Conservation (phyloP, 2,113 vertebrate species). For the Gavia stellata region DNA sequence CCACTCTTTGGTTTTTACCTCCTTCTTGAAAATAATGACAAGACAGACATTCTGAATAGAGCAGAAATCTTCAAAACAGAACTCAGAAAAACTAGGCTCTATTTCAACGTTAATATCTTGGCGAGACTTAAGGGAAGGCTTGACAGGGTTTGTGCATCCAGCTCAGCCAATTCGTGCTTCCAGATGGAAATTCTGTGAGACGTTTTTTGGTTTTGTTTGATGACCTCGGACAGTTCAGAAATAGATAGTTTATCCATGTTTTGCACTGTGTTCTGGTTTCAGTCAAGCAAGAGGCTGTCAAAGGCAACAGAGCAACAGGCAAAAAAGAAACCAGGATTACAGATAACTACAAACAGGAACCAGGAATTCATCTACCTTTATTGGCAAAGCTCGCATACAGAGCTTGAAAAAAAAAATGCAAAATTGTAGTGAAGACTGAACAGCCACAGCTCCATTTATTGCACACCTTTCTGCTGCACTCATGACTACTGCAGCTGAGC, state of each 20-base stretch:
- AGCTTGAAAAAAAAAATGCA: not conserved
- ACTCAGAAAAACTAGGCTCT: constrained; percentile 11
- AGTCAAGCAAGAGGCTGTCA: not conserved
- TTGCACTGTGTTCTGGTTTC: not conserved
- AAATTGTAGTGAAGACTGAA: not conserved
- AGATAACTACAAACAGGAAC: not conserved
- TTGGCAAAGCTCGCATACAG: not conserved
- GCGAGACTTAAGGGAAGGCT: constrained; percentile 18
- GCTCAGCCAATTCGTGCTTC: not conserved
- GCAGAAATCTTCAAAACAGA: constrained; percentile 35
- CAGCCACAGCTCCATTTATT: not conserved
- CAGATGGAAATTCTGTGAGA: constrained; percentile 32
- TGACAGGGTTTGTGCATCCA: not conserved
- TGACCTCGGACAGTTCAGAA: constrained; percentile 2
- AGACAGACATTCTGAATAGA: not conserved
- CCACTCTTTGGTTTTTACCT: not conserved
- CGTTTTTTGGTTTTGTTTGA: not conserved
- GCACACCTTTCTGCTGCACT: not conserved
- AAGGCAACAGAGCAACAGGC: not conserved
- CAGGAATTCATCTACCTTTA: not conserved
- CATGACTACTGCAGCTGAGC: not conserved
- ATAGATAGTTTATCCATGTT: not conserved
- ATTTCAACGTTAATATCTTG: constrained; percentile 54
- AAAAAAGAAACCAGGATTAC: not conserved
- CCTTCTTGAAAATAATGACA: constrained; percentile 12